These are phyloP conservation scores for Potamarius usumacintae DNA, from an alignment of 2,113 vertebrate genomes.

Conservation along the genomic window DNA sequence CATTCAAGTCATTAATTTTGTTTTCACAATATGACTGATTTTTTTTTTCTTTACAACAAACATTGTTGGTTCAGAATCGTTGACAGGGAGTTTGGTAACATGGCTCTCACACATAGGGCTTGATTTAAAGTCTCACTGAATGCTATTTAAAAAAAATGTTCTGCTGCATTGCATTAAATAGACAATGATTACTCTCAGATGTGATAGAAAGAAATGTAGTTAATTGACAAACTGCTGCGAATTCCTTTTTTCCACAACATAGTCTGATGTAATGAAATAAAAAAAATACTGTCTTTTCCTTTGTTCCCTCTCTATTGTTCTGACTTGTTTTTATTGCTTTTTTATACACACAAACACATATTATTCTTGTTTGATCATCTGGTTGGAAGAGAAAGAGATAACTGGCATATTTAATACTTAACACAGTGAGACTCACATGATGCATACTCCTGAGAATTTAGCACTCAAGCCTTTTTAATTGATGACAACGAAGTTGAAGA, in stretches of 20 bases:
- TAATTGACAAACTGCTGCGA: background rate
- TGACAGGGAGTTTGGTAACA: constrained; percentile 9
- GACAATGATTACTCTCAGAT: constrained; percentile 48
- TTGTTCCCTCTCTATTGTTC: background rate
- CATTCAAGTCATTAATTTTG: background rate
- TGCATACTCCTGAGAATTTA: background rate
- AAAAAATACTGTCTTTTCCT: background rate
- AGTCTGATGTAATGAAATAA: background rate
- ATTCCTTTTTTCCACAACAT: background rate
- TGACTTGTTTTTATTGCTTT: background rate
- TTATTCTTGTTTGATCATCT: background rate
- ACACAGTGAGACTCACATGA: background rate
- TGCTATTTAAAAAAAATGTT: constrained; percentile 8
- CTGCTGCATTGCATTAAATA: constrained; percentile 35
- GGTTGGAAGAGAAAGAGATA: background rate
- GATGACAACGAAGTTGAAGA: background rate
- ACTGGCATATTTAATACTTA: background rate
- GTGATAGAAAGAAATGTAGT: background rate
- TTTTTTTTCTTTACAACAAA: constrained; percentile 11
- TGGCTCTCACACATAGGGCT: constrained; percentile 12
- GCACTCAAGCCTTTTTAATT: background rate
- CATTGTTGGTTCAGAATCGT: background rate
- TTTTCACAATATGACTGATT: background rate
- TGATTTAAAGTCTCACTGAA: constrained; percentile 39
- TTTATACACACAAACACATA: background rate